phyloP scores from a whole-genome alignment of 2,888 invertebrate species.

The Cantharis lateralis region DNA sequence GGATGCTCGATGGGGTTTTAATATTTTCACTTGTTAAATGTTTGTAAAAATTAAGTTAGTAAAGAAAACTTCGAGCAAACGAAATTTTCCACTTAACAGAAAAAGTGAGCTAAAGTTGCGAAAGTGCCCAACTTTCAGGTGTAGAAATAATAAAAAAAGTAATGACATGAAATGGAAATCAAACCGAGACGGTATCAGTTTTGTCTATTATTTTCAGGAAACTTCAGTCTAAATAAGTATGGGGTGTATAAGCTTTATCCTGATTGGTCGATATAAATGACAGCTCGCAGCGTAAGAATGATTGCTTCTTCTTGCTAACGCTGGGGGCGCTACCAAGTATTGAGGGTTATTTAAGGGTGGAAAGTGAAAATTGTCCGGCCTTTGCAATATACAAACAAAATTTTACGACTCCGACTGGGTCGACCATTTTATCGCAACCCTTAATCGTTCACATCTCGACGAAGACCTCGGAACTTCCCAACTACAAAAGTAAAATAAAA shows the following conservation, averaged over 20 bases:
- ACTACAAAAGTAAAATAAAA: not conserved
- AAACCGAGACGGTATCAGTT: conserved; percentile 33
- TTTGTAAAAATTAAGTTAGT: not conserved
- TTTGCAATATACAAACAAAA: conserved; percentile 11
- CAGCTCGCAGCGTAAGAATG: conserved; percentile 47
- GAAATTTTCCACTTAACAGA: not conserved
- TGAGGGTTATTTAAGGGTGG: conserved; percentile 32
- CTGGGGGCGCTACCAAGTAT: conserved; percentile 35
- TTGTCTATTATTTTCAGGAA: conserved; percentile 33
- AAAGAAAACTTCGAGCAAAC: not conserved
- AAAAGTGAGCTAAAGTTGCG: not conserved
- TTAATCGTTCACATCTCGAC: conserved; percentile 3
- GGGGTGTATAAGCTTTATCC: conserved; percentile 31
- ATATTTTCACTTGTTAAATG: not conserved
- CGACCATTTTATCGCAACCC: not conserved
- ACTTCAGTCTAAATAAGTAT: conserved; percentile 32
- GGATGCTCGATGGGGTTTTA: conserved; percentile 5
- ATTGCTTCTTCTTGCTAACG: conserved; percentile 41
- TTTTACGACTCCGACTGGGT: not conserved
- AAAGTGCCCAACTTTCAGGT: conserved; percentile 8
- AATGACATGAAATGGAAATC: conserved; percentile 30
- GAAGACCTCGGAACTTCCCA: not conserved
- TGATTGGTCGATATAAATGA: conserved; percentile 44
- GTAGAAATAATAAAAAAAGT: conserved; percentile 27
- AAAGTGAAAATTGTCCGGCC: conserved; percentile 25